phyloP scores from a whole-genome alignment of 2,113 vertebrate species.

The Emydocephalus ijimae region DNA sequence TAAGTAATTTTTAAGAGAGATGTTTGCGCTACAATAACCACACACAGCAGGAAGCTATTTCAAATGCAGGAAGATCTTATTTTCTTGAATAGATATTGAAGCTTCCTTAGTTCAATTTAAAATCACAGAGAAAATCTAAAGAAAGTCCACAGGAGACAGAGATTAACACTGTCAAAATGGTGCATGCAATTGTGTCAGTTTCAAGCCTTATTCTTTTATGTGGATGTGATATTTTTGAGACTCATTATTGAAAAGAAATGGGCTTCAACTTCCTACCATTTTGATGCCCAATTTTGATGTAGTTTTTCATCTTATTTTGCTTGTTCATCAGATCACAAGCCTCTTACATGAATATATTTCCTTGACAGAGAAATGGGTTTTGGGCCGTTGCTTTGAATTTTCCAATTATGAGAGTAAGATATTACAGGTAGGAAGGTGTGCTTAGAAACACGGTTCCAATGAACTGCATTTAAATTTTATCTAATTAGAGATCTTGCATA shows the following conservation, averaged over 20 bases:
- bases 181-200: background rate
- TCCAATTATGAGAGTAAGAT: background rate
- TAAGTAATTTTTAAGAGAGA: background rate
- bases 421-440: background rate
- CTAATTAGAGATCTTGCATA: background rate
- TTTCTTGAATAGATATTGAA: accelerated
- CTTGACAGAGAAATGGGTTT: background rate
- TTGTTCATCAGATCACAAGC: background rate
- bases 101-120: background rate
- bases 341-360: background rate
- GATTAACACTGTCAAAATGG: background rate
- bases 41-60: background rate
- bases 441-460: no score
- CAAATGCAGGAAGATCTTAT: background rate
- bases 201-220: background rate
- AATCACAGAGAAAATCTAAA: background rate
- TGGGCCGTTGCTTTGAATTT: background rate
- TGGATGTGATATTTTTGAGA: background rate
- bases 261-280: background rate
- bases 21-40: background rate
- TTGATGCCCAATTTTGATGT: background rate
- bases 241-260: background rate
- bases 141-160: background rate
- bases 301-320: background rate
- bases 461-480: background rate